phyloP scores from a whole-genome alignment of 2,888 invertebrate species.

The Phytoseiulus persimilis region DNA sequence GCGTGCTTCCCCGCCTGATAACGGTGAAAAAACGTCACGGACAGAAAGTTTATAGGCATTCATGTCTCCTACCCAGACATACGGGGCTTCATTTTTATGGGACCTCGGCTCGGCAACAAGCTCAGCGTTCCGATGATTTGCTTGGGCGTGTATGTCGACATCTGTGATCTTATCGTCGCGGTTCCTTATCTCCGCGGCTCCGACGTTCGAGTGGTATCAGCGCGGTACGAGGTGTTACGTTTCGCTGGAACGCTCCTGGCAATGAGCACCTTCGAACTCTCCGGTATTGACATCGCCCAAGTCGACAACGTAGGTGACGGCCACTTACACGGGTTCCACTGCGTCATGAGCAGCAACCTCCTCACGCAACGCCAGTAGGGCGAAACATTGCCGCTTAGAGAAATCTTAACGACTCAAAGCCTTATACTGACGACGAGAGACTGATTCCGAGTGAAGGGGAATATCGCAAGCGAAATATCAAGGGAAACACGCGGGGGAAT shows the following conservation, averaged over 20 bases:
- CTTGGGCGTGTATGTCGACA: neutral
- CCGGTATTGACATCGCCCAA: neutral
- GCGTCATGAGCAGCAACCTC: neutral
- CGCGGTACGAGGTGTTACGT: neutral
- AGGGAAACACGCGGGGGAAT: too few species aligned
- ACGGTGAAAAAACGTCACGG: too few species aligned
- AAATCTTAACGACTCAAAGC: neutral
- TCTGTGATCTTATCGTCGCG: neutral
- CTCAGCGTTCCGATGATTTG: neutral
- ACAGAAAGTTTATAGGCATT: too few species aligned
- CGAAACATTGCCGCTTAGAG: neutral
- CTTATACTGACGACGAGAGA: neutral
- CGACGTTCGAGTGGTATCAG: neutral
- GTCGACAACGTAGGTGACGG: neutral
- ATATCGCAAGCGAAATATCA: neutral
- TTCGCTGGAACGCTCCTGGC: neutral
- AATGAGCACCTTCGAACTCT: neutral
- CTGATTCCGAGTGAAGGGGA: neutral
- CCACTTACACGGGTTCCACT: neutral
- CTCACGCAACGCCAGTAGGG: neutral
- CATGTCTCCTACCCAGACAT: neutral
- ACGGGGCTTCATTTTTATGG: neutral
- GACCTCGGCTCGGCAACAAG: neutral
- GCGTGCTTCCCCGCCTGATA: too few species aligned
- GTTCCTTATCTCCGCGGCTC: neutral